Evolutionary conservation across 1,140 invertebrate genomes (phyloP).

Genomic region (Myzus persicae): DNA sequence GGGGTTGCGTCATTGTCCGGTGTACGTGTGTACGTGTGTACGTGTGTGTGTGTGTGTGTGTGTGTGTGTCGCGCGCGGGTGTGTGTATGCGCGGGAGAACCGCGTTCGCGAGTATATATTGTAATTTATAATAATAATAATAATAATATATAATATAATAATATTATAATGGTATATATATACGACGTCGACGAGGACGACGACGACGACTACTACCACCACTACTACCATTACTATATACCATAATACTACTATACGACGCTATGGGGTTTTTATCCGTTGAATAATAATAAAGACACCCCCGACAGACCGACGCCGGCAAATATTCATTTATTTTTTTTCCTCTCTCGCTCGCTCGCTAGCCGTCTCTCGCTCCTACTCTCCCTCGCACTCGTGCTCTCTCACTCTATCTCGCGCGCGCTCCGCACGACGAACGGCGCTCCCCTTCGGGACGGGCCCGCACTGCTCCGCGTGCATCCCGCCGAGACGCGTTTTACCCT

Average conservation of each 20-base stretch:
- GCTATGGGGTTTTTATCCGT: slow-evolving; percentile 57
- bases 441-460: neutral
- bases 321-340: slow-evolving; percentile 48
- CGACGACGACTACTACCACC: neutral
- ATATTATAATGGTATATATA: neutral
- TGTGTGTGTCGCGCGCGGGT: neutral
- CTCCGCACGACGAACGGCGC: slow-evolving; percentile 20
- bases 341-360: neutral
- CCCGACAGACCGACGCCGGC: slow-evolving; percentile 58
- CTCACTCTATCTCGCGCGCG: neutral
- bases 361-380: no score
- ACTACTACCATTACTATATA: neutral
- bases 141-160: neutral
- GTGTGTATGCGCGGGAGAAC: neutral
- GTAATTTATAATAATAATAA: slow-evolving; percentile 31
- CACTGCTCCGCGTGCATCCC: neutral
- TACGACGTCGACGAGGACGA: neutral
- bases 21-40: neutral
- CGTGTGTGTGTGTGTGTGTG: neutral
- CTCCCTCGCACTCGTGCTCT: no score
- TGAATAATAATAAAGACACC: slow-evolving; percentile 58
- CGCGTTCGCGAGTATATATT: neutral
- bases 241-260: slow-evolving; percentile 10
- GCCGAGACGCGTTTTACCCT: slow-evolving; percentile 14
- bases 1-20: slow-evolving; percentile 56